phyloP scores from a whole-genome alignment of 2,888 invertebrate species.

The Lasioglossum marginatum region DNA sequence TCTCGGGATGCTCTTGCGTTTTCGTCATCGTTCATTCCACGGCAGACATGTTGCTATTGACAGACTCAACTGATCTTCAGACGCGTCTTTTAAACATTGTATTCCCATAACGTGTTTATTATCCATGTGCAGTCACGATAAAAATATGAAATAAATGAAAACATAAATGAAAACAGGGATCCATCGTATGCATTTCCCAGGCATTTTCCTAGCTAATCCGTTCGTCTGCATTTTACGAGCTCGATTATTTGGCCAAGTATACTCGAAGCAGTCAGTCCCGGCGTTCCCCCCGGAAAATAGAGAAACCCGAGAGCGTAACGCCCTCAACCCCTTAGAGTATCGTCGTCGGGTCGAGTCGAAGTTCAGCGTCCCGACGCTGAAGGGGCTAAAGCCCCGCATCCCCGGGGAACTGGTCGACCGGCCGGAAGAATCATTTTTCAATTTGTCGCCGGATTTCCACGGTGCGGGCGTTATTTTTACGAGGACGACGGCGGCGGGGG shows the following conservation, averaged over 20 bases:
- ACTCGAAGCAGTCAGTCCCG: background rate
- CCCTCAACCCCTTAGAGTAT: background rate
- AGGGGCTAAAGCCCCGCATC: constrained; percentile 8
- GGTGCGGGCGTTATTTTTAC: constrained; percentile 62
- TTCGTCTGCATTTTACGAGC: background rate
- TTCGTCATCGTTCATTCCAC: background rate
- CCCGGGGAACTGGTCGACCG: constrained; percentile 1
- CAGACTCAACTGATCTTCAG: background rate
- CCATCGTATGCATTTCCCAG: background rate
- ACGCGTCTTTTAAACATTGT: background rate
- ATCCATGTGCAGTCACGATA: background rate
- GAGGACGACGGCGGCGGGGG: constrained; percentile 31
- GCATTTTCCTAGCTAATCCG: background rate
- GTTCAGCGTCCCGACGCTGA: background rate
- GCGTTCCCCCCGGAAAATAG: background rate
- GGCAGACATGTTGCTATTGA: background rate
- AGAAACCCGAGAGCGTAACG: background rate
- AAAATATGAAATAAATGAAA: too few relatives aligned
- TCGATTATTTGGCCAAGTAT: background rate
- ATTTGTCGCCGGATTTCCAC: constrained; percentile 60
- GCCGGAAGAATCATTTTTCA: constrained; percentile 63
- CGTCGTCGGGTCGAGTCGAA: background rate
- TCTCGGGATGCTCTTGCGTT: background rate
- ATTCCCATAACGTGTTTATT: background rate
- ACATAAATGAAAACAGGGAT: background rate